These are phyloP conservation scores for Ceratosolen solmsi DNA, from an alignment of 1,140 invertebrate genomes.

Conservation along the genomic window DNA sequence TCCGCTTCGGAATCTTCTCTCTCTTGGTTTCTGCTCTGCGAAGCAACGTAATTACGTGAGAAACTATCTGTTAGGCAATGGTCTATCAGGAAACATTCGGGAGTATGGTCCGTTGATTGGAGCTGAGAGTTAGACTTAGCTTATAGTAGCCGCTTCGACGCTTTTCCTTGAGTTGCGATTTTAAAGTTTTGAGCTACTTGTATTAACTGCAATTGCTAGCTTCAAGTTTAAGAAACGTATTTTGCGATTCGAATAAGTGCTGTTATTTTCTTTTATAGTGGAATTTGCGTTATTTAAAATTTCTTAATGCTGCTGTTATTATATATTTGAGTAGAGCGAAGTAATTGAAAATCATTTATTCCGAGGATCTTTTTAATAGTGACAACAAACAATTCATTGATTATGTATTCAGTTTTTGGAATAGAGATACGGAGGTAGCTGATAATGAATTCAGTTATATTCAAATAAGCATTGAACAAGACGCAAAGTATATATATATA, in stretches of 20 bases:
- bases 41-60: slow-evolving; percentile 59
- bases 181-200: background rate
- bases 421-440: too few species aligned
- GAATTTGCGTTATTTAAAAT: too few species aligned
- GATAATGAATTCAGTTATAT: too few species aligned
- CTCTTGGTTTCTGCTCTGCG: slow-evolving; percentile 39
- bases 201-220: background rate
- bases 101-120: slow-evolving; percentile 54
- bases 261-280: too few species aligned
- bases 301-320: too few species aligned
- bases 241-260: background rate
- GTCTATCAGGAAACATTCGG: slow-evolving; percentile 47
- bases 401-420: too few species aligned
- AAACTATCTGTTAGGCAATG: slow-evolving; percentile 58
- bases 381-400: too few species aligned
- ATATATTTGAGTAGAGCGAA: too few species aligned
- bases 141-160: background rate
- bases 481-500: too few species aligned
- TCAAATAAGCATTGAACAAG: too few species aligned
- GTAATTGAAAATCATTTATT: too few species aligned
- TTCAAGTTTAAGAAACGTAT: background rate
- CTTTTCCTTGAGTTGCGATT: background rate
- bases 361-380: too few species aligned
- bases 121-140: slow-evolving; percentile 11
- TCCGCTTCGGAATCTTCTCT: background rate